A percentile compares a stretch with the other conserved stretches of the same genome.
These are phyloP conservation scores for Paraplagusia blochii DNA, from an alignment of 2,113 vertebrate species.

Conservation along the genomic window DNA sequence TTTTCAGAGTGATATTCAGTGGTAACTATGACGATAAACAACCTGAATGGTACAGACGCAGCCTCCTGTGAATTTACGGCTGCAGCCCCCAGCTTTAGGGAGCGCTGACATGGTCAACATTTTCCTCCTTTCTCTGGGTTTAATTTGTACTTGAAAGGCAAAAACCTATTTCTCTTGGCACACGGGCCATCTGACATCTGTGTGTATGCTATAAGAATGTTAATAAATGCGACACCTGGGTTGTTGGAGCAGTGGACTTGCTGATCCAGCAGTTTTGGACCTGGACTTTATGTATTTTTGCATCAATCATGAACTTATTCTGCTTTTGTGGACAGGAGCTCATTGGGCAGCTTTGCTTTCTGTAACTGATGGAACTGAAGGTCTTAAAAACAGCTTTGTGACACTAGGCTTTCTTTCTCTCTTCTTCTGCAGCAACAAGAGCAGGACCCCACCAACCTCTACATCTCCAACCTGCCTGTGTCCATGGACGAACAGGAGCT, in stretches of 20 bases:
- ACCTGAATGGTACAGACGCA: slow-evolving; percentile 11
- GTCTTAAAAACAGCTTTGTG: neutral
- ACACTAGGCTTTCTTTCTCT: neutral
- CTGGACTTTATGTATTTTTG: neutral
- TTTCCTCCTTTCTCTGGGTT: neutral
- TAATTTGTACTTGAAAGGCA: slow-evolving; percentile 7
- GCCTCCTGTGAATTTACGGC: slow-evolving; percentile 31
- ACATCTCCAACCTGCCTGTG: slow-evolving; percentile 77
- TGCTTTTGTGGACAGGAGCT: neutral
- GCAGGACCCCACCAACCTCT: slow-evolving; percentile 78
- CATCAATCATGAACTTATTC: neutral
- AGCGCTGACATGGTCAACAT: neutral
- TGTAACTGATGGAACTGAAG: neutral
- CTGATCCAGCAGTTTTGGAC: neutral
- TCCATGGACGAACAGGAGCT: slow-evolving; percentile 80
- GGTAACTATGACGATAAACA: slow-evolving; percentile 42
- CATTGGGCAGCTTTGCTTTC: neutral
- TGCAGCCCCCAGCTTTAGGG: slow-evolving; percentile 14
- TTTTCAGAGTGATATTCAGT: slow-evolving; percentile 13
- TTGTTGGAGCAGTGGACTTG: neutral
- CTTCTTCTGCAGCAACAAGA: slow-evolving; percentile 71
- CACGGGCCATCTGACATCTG: no score
- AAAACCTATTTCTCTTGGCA: neutral
- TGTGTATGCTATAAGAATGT: neutral
- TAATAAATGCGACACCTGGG: neutral